Evolutionary conservation across 1,140 invertebrate genomes (phyloP).

Genomic region (Brachionus plicatilis): DNA sequence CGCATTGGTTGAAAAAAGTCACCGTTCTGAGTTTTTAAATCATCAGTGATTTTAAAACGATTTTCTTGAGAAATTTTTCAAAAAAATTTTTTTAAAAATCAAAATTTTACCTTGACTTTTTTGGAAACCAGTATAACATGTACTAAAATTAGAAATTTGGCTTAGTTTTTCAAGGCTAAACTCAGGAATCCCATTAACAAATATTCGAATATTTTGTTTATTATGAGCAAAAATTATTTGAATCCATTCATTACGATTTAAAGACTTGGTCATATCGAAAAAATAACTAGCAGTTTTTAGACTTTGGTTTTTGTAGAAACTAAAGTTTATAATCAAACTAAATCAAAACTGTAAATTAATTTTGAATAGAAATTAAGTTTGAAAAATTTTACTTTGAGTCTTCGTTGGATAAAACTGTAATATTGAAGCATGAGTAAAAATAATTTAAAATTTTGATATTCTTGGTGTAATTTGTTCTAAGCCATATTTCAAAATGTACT

Average conservation of each 20-base stretch:
- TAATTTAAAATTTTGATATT: constrained; percentile 2
- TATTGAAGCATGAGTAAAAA: background rate
- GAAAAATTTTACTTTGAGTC: background rate
- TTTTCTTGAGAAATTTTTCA: background rate
- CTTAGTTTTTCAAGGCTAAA: background rate
- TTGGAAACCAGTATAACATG: background rate
- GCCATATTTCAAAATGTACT: background rate
- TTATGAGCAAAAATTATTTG: constrained; percentile 1
- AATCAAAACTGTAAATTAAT: too few species aligned
- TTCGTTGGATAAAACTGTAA: background rate
- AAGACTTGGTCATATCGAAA: background rate
- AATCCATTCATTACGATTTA: background rate
- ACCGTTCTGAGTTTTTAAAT: background rate
- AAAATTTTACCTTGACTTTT: background rate
- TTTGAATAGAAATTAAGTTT: background rate
- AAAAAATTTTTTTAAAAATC: background rate
- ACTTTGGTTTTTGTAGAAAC: background rate
- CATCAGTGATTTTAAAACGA: background rate
- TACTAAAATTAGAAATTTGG: background rate
- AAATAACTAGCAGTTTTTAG: background rate
- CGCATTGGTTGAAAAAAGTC: constrained; percentile 15
- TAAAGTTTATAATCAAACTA: background rate
- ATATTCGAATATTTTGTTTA: background rate
- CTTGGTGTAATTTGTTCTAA: constrained; percentile 23
- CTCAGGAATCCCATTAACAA: background rate